Evolutionary conservation across 1,140 invertebrate genomes (phyloP), one percentile per base, ranked within the genome.

Genomic region (Drosophila nigromelanica): DNA sequence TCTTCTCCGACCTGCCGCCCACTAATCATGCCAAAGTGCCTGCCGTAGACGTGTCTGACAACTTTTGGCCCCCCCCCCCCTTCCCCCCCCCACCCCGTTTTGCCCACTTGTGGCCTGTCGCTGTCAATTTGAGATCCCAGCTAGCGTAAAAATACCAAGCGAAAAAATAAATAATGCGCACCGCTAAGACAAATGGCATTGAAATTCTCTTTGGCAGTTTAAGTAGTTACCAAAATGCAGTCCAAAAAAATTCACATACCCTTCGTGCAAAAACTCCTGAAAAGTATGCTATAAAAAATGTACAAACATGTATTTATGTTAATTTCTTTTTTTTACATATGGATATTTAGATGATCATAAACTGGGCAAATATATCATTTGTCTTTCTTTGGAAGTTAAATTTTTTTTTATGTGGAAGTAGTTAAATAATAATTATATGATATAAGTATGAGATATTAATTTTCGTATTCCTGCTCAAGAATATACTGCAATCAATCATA

Each of bases 111-210:
- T 74, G 74, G 73, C 83, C 72, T 82, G 83, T 86, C 83, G 47
- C 73, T 86, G 75, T 87, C 82, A 89, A 82, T 89, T 89, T 73
- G 72, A 76, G 83, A 83, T 79, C 40, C 21, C 43, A 63, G 67
- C 67, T 59, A 61, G 50, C 50, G 50, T 30, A 56, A 63, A 43
- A 63, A 55, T 43, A 42, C 48, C 12, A 21, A 64, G 43, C 35
- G 39, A 58, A 42, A 69, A 64, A 66, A 42, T 48, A 35, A 48
- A 5, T 27, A 27, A 27, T 27, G 27, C 27, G 27, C 27, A 5
- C 27, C 27, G 42, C 51, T 14, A 45, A 66, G 75, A 78, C 60
- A 78, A 78, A 78, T 78, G 72, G 61, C 61, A 71, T 64, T 60
- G 64, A 39, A 71, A 79, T 76, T 63, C 52, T 62, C 50, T 14